Evolutionary conservation across 2,888 invertebrate genomes (phyloP).

Genomic region (Drosophila fungiperda): DNA sequence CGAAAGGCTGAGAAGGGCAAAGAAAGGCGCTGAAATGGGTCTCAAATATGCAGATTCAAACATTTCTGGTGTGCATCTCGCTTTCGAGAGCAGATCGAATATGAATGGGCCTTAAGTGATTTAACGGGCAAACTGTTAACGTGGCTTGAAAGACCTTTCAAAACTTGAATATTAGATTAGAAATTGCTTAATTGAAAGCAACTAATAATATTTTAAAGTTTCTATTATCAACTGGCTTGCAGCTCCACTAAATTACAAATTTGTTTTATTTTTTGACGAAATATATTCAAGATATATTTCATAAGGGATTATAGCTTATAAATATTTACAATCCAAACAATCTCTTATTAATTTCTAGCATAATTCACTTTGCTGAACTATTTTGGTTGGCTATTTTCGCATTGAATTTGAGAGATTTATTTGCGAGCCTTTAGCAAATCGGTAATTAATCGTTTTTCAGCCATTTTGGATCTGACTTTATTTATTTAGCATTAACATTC

Average conservation of each 20-base stretch:
- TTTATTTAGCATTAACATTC: slow-evolving; percentile 47
- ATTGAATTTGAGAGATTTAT: slow-evolving; percentile 7
- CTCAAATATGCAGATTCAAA: slow-evolving; percentile 23
- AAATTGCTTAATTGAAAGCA: not conserved
- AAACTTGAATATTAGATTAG: not conserved
- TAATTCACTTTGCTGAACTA: not conserved
- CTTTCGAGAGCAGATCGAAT: slow-evolving; percentile 34
- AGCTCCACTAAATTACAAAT: not conserved
- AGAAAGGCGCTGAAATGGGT: slow-evolving; percentile 47
- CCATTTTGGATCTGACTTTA: slow-evolving; percentile 17
- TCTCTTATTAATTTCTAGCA: not conserved
- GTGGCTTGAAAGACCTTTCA: not conserved
- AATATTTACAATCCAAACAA: not conserved
- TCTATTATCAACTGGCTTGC: not conserved
- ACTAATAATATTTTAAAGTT: not conserved
- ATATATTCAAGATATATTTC: not conserved
- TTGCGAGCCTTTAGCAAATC: slow-evolving; percentile 27
- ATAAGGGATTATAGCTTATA: not conserved
- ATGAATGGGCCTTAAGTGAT: slow-evolving; percentile 22
- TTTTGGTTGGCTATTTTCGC: not conserved
- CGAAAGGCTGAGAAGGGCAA: slow-evolving; percentile 13
- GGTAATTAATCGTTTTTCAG: slow-evolving; percentile 35
- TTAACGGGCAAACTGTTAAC: slow-evolving; percentile 11
- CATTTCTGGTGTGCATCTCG: slow-evolving; percentile 7
- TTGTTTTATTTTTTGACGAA: not conserved